Base-by-base conservation (phyloP, 92 coral and sea anemone genomes). In the Hydrozoanthus gracilis region DNA sequence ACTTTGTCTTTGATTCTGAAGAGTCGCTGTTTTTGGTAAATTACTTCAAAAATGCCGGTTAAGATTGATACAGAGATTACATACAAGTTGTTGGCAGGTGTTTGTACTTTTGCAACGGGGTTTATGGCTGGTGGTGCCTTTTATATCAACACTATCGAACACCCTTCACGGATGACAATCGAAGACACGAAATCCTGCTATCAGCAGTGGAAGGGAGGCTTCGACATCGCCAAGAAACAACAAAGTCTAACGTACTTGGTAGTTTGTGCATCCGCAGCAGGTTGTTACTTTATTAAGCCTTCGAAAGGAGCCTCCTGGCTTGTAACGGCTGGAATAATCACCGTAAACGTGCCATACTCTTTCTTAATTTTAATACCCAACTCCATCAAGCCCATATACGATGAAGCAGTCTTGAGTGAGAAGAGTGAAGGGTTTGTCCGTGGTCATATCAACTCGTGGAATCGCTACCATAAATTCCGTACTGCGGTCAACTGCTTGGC, bases 301-400 rank as follows among this genome's bases (percentile, higher is more conserved):
- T 64, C 61, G 7, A 80, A 49, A 39, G 85, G 85, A 12, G 44
- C 12, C 3, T 74, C 85, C 1, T 80, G 85, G 85, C 74, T 80
- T 16, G 85, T 80, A 3, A 80, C 64, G 12, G 85, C 85, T 49
- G 85, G 85, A 65, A 80, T 80, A 5, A 73, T 80, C 8, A 80
- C 85, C 18, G 49, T 80, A 11, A 80, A 80, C n/a, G 39, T 80
- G 60, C 85, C 85, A 17, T 80, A 80, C 10, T 64, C 85, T 18
- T 44, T 80, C 0, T 74, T 80, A 48, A 8, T 80, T 49, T 60
- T 80, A 16, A 80, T 64, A 47, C 85, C 85, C 1, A 80, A 80
- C 74, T 80, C 85, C 49, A 80, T 80, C 85, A 74, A 80, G 48
- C 85, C 85, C 4, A 80, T 80, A 54, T 80, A 80, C 6, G 85